Evolutionary conservation across 2,113 vertebrate species (phyloP), one percentile per base, ranked within the genome.

Genomic region (Lates calcarifer): DNA sequence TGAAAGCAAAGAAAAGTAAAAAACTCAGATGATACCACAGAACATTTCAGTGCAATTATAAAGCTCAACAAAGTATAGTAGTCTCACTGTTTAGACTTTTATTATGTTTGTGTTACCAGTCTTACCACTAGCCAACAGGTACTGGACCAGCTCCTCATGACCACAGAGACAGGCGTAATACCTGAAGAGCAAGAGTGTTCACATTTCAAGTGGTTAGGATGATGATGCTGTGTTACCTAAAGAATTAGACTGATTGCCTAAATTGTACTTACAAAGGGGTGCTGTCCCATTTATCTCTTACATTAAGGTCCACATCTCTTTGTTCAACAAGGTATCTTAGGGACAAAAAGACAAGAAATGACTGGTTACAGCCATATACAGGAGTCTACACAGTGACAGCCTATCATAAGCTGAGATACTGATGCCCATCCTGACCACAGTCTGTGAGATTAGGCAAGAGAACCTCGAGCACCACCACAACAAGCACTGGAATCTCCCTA

Each of bases 101-200:
- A 62, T 74, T 35, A 41, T 26, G 4, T 66, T 9, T 47, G 29
- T 18, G n/a, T 56, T 11, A n/a, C 11, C 9, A 73, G 49, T 1
- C 94, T 96, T 96, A 99, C 98, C 98, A 51, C 93, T 98, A 84
- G 96, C 96, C 91, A 99, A 94, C 86, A 99, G 95, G 88, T 99
- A 99, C 89, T 95, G 96, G 72, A 99, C 98, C 90, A 99, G 94
- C 72, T 99, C 98, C 81, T 99, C 97, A 0, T 99, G 97, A 66
- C 98, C 98, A 88, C 98, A 99, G 29, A 99, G 95, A 87, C 98
- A 99, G 18, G 98, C 97, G 0, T 99, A 99, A 92, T 99, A 99
- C 86, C 98, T 99, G 81, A 18, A 74, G 26, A 64, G 74, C 4
- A 69, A n/a, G 7, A 74, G 5, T 3, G 22, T 17, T 14, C 31